Evolutionary conservation across 2,888 invertebrate genomes (phyloP).

Genomic region (Conus canariensis): DNA sequence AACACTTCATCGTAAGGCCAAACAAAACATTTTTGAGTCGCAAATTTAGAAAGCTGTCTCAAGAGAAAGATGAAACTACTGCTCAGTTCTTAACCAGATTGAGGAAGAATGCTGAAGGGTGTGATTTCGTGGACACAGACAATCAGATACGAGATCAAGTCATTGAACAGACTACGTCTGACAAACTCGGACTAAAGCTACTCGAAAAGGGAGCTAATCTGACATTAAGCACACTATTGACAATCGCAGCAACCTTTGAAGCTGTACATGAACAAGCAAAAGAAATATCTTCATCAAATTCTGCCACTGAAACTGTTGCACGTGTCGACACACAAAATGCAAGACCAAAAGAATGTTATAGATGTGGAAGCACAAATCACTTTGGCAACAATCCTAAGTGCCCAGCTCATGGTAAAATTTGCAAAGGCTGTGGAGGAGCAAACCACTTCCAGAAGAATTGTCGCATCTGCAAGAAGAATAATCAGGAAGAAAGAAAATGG

Average conservation of each 20-base stretch:
- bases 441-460: neutral
- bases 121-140: no score
- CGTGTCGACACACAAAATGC: neutral
- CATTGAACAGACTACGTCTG: neutral
- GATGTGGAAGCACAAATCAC: neutral
- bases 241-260: neutral
- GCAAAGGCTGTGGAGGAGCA: neutral
- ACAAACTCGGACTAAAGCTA: neutral
- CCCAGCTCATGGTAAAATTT: neutral
- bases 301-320: neutral
- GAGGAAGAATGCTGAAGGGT: no score
- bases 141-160: neutral
- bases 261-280: neutral
- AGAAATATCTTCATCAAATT: neutral
- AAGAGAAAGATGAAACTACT: no score
- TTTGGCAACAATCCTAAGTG: neutral
- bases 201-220: neutral
- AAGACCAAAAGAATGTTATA: neutral
- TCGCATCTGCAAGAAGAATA: neutral
- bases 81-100: no score
- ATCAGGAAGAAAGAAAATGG: neutral
- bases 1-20: no score
- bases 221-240: neutral
- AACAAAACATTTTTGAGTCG: no score
- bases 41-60: no score